phyloP scores from a whole-genome alignment of 2,797 vertebrate species.

The Emydoidea blandingii region DNA sequence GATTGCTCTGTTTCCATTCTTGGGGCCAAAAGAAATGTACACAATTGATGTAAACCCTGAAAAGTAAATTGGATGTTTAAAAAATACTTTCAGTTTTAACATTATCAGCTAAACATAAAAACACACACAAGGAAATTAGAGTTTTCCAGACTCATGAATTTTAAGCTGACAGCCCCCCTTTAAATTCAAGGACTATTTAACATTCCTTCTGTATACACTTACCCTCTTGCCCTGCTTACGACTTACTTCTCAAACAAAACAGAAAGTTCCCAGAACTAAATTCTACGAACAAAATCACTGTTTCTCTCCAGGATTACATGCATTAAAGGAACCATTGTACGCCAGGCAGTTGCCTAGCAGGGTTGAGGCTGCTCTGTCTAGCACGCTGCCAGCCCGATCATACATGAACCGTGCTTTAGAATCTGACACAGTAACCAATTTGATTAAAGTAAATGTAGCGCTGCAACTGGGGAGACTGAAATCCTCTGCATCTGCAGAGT shows the following conservation, averaged over 20 bases:
- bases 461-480: neutral
- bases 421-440: no score
- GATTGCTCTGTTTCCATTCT: neutral
- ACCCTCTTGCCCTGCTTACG: neutral
- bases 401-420: neutral
- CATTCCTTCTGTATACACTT: no score
- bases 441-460: neutral
- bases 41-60: neutral
- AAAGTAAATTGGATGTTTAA: neutral
- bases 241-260: neutral
- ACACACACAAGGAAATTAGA: neutral
- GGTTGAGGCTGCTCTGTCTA: neutral
- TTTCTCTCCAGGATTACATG: neutral
- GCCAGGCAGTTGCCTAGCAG: neutral
- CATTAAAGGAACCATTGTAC: neutral
- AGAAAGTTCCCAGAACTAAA: neutral
- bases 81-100: neutral
- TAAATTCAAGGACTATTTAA: neutral
- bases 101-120: neutral
- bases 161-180: neutral
- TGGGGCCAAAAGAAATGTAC: neutral
- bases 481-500: neutral
- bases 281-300: neutral
- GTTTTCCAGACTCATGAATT: neutral
- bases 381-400: neutral